Evolutionary conservation across 2,113 vertebrate species (phyloP).

Genomic region (Cyprinodon variegatus): DNA sequence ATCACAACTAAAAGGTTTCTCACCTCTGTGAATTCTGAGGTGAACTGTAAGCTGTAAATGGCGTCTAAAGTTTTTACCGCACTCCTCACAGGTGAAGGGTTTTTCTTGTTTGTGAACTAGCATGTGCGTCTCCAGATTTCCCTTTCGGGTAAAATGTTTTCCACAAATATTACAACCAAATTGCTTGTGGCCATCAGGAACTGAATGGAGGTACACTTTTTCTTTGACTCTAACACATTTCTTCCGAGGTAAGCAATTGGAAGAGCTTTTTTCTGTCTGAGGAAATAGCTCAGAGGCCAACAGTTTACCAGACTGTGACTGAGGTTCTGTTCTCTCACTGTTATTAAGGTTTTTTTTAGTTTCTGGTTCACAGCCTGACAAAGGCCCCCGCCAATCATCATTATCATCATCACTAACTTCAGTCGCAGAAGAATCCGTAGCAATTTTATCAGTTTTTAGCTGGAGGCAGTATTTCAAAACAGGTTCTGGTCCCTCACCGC

Average conservation of each 20-base stretch:
- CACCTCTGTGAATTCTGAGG: not conserved
- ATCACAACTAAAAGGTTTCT: not conserved
- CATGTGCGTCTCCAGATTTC: not conserved
- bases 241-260: not conserved
- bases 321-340: not conserved
- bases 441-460: not conserved
- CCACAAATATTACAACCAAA: not conserved
- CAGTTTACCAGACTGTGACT: not conserved
- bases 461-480: not conserved
- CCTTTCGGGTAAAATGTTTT: not conserved
- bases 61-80: not conserved
- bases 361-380: not conserved
- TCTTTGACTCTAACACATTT: not conserved
- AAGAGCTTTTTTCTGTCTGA: not conserved
- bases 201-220: not conserved
- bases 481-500: not conserved
- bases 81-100: not conserved
- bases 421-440: not conserved
- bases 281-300: not conserved
- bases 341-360: not conserved
- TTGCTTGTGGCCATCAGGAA: not conserved
- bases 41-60: conserved; percentile 1
- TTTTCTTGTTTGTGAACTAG: not conserved
- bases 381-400: not conserved
- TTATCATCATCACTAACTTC: not conserved